A percentile compares a stretch with the other conserved stretches of the same genome.
phyloP scores from a whole-genome alignment of 2,797 vertebrate species.

The Salmo trutta region DNA sequence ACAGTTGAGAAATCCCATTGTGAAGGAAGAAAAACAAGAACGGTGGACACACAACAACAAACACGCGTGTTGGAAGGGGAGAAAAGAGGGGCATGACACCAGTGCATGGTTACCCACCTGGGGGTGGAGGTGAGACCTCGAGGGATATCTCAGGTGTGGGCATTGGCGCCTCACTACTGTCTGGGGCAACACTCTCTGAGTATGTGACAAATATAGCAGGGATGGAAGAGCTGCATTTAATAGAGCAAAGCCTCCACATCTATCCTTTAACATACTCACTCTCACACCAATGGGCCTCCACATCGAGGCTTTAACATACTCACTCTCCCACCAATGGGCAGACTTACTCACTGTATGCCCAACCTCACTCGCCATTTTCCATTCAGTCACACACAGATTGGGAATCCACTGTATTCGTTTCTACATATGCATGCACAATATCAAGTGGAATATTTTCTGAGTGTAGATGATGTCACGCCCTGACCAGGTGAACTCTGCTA shows the following conservation, averaged over 20 bases:
- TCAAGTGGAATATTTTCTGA: neutral
- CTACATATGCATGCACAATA: neutral
- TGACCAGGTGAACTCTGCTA: too few relatives aligned
- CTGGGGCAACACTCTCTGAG: constrained; percentile 79
- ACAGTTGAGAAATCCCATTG: neutral
- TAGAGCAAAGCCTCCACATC: constrained; percentile 67
- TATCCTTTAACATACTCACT: constrained; percentile 41
- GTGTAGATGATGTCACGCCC: neutral
- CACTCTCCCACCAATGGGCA: constrained; percentile 21
- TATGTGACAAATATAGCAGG: constrained; percentile 77
- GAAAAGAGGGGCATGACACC: neutral
- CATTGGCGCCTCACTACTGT: constrained; percentile 62
- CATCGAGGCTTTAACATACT: constrained; percentile 49
- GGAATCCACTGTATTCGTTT: neutral
- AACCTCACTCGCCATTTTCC: constrained; percentile 21
- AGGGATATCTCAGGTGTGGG: constrained; percentile 74
- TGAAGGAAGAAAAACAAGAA: neutral
- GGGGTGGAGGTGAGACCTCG: constrained; percentile 73
- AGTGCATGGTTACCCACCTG: constrained; percentile 74
- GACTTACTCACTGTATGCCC: constrained; percentile 15
- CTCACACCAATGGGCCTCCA: constrained; percentile 46
- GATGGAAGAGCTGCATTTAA: constrained; percentile 73
- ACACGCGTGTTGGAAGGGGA: constrained; percentile 54
- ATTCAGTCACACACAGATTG: constrained; percentile 30
- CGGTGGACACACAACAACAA: constrained; percentile 63